Evolutionary conservation across 2,888 invertebrate genomes (phyloP).

Genomic region (Syrista parreyssii): DNA sequence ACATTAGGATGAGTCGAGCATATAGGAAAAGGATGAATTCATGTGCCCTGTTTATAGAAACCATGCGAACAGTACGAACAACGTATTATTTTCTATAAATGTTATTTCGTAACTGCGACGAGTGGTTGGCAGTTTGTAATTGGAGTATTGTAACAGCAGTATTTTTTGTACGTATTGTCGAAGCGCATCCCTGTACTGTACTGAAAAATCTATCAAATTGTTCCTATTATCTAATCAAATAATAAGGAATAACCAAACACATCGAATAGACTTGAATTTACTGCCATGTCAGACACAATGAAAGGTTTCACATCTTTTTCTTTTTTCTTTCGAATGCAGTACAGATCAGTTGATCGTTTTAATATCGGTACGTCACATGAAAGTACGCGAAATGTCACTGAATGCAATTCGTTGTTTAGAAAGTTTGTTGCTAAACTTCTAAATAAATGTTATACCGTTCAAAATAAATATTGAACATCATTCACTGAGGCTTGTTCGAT

Average conservation of each 20-base stretch:
- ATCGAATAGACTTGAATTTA: conserved; percentile 33
- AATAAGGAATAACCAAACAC: conserved; percentile 23
- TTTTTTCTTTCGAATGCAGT: not conserved
- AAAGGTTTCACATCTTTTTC: not conserved
- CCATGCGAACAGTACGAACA: not conserved
- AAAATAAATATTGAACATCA: conserved; percentile 39
- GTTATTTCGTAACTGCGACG: conserved; percentile 14
- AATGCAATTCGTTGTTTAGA: conserved; percentile 9
- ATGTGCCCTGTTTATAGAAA: not conserved
- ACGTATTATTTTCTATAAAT: conserved; percentile 18
- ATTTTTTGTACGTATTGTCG: conserved; percentile 32
- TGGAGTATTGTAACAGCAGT: conserved; percentile 24
- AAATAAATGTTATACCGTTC: conserved; percentile 25
- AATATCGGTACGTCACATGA: not conserved
- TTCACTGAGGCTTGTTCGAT: not conserved
- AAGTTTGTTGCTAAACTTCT: conserved; percentile 26
- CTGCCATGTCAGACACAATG: conserved; percentile 17
- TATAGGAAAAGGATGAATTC: not conserved
- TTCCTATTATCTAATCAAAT: conserved; percentile 31
- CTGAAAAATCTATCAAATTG: conserved; percentile 25
- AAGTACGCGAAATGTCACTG: conserved; percentile 1
- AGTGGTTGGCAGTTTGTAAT: conserved; percentile 23
- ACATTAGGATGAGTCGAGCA: no score
- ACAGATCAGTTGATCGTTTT: not conserved
- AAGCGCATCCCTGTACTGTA: conserved; percentile 25